Conservation (phyloP, 2,113 vertebrate genomes). For the Otis tarda region DNA sequence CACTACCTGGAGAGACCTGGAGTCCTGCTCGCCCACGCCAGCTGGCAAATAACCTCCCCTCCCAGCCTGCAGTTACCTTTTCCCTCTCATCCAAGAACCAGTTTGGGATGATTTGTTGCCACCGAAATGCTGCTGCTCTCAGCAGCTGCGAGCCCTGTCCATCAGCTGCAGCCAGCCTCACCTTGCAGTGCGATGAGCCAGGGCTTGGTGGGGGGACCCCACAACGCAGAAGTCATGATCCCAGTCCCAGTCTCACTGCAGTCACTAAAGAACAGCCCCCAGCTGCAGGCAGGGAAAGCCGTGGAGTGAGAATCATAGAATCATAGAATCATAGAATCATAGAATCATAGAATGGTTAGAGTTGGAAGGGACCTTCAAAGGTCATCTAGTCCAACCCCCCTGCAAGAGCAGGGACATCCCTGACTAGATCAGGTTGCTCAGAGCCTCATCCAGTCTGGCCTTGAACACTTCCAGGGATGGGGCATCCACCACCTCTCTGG, state of each 20-base stretch:
- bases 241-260: neutral
- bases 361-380: too few species aligned
- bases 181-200: rapidly evolving
- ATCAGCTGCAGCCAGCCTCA: neutral
- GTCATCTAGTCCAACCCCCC: too few species aligned
- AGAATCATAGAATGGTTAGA: too few species aligned
- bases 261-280: neutral
- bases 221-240: neutral
- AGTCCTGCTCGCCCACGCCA: neutral
- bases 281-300: neutral
- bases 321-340: too few species aligned
- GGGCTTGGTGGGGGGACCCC: neutral
- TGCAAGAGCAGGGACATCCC: too few species aligned
- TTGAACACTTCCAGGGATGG: too few species aligned
- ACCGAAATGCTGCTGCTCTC: neutral
- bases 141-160: neutral
- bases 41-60: neutral
- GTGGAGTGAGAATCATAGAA: neutral
- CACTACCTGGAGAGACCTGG: neutral
- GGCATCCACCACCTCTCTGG: too few species aligned
- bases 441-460: too few species aligned
- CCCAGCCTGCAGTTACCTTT: neutral
- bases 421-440: too few species aligned
- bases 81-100: neutral
- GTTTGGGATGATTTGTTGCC: neutral